These are phyloP conservation scores for Limnephilus auricula DNA, from an alignment of 2,888 invertebrate genomes.

Conservation along the genomic window DNA sequence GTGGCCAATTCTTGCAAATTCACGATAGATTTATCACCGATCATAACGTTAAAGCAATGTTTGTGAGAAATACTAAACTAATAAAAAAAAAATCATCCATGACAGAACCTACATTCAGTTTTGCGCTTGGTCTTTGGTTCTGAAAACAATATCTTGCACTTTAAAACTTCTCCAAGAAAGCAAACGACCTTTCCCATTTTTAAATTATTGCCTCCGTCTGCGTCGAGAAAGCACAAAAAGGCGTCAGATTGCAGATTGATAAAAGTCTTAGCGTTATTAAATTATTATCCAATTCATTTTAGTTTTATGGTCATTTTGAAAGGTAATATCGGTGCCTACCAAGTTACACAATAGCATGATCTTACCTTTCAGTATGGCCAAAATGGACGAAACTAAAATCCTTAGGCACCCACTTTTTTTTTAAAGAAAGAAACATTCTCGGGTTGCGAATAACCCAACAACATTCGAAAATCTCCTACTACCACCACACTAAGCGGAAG, in stretches of 20 bases:
- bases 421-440: too few relatives aligned
- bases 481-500: too few relatives aligned
- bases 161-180: not conserved
- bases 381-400: too few relatives aligned
- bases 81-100: not conserved
- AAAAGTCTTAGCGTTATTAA: not conserved
- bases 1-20: not conserved
- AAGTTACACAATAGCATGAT: not conserved
- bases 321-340: not conserved
- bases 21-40: not conserved
- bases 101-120: not conserved
- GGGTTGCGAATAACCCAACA: too few relatives aligned
- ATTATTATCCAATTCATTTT: not conserved
- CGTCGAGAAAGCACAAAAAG: not conserved
- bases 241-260: not conserved
- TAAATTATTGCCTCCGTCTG: not conserved
- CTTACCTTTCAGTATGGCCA: too few relatives aligned
- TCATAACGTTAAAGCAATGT: not conserved
- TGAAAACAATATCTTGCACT: slow-evolving; percentile 2
- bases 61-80: not conserved
- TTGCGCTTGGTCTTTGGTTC: not conserved
- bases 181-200: not conserved
- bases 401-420: too few relatives aligned
- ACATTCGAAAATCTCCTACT: too few relatives aligned
- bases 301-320: not conserved